A percentile compares a stretch with the other conserved stretches of the same genome.
These are phyloP conservation scores for Andricus quercusramuli DNA, from an alignment of 2,888 invertebrate species.

Conservation along the genomic window DNA sequence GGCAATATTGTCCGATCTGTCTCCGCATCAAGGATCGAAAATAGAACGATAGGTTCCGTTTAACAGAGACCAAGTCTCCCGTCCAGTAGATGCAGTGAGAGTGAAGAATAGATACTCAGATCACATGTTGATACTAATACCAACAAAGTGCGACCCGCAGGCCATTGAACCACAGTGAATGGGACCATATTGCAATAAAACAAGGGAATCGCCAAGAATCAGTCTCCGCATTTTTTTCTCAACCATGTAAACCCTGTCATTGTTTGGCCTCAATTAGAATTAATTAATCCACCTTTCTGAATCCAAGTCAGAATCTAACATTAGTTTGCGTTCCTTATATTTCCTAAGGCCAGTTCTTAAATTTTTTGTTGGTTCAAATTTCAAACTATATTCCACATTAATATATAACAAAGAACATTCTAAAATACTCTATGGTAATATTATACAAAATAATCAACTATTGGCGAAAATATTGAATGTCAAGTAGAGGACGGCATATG, in stretches of 20 bases:
- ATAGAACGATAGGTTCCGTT: constrained; percentile 45
- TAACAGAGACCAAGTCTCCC: not conserved
- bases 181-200: constrained; percentile 36
- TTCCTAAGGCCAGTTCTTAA: not conserved
- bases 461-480: not conserved
- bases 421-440: not conserved
- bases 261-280: constrained; percentile 29
- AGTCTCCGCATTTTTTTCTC: constrained; percentile 15
- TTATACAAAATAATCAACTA: not conserved
- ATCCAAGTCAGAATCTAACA: not conserved
- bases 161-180: constrained; percentile 39
- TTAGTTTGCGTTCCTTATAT: not conserved
- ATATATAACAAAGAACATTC: not conserved
- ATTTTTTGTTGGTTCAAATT: not conserved
- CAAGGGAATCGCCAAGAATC: constrained; percentile 1
- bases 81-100: constrained; percentile 39
- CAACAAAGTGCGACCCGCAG: constrained; percentile 27
- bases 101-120: constrained; percentile 25
- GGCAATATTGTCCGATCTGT: constrained; percentile 52
- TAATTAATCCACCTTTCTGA: constrained; percentile 19
- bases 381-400: not conserved
- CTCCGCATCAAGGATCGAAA: constrained; percentile 43
- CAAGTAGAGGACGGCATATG: too few relatives aligned
- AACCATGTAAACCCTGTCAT: constrained; percentile 21
- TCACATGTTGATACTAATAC: constrained; percentile 23